A percentile compares a stretch with the other conserved stretches of the same genome.
Evolutionary conservation across 2,888 invertebrate species (phyloP).

Genomic region (Xestia ashworthii): DNA sequence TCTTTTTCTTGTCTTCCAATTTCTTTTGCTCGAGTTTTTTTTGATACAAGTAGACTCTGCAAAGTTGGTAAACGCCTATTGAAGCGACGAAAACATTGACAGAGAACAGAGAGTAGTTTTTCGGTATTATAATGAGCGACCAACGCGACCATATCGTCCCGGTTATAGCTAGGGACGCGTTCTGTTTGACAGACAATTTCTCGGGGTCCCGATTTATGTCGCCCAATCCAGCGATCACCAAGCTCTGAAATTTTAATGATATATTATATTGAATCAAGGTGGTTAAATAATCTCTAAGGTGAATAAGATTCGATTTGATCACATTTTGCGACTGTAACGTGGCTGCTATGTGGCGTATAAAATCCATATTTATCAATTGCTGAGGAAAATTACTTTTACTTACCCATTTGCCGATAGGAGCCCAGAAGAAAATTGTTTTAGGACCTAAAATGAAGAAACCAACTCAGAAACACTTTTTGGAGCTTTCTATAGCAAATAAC

Average conservation of each 20-base stretch:
- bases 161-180: constrained; percentile 95
- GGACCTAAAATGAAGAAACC: constrained; percentile 93
- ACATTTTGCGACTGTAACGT: neutral
- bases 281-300: neutral
- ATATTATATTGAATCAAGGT: neutral
- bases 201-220: constrained; percentile 96
- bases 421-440: constrained; percentile 99
- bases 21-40: constrained; percentile 37
- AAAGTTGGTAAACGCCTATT: constrained; percentile 96
- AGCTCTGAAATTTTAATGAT: constrained; percentile 89
- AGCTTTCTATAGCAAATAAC: neutral
- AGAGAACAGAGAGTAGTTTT: constrained; percentile 98
- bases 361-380: neutral
- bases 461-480: neutral
- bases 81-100: constrained; percentile 98
- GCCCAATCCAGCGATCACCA: constrained; percentile 96
- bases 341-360: neutral
- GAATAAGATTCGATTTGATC: neutral
- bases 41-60: constrained; percentile 91
- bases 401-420: constrained; percentile 99
- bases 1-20: constrained; percentile 12
- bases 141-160: constrained; percentile 96
- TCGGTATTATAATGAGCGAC: constrained; percentile 98
- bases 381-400: constrained; percentile 71
- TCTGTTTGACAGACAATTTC: constrained; percentile 95